These are phyloP conservation scores for Toxonevra muliebris DNA, from an alignment of 2,888 invertebrate species.

Conservation along the genomic window DNA sequence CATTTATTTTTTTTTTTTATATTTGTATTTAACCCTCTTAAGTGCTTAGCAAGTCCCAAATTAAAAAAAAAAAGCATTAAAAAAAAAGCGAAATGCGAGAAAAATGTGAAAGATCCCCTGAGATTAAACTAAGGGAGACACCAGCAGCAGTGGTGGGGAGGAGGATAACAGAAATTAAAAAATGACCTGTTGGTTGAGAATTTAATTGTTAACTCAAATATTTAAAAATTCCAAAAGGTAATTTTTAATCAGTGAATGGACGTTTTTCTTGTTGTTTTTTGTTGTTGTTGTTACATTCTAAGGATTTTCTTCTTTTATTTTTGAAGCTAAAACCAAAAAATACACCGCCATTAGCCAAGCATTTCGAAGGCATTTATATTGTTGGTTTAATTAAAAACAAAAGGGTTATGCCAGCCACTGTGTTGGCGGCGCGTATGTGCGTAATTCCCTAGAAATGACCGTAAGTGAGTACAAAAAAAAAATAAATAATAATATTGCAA, in stretches of 20 bases:
- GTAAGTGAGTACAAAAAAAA: background rate
- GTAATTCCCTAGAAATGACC: background rate
- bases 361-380: conserved; percentile 20
- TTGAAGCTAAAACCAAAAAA: background rate
- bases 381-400: conserved; percentile 41
- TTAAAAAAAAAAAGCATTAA: conserved; percentile 45
- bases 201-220: conserved; percentile 41
- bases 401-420: conserved; percentile 17
- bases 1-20: background rate
- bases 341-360: conserved; percentile 11
- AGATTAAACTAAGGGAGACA: background rate
- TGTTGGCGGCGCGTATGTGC: no score
- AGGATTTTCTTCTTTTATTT: no score
- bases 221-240: conserved; percentile 41
- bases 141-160: no score
- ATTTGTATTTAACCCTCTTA: conserved; percentile 19
- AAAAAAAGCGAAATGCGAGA: conserved; percentile 25
- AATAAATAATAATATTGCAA: background rate
- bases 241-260: no score
- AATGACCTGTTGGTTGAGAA: conserved; percentile 50
- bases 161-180: conserved; percentile 29
- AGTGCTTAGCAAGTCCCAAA: conserved; percentile 28
- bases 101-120: conserved; percentile 28
- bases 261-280: no score
- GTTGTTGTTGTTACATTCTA: no score